Evolutionary conservation across 2,888 invertebrate genomes (phyloP), one percentile per base, ranked within the genome.

Genomic region (Eilema sororculum): DNA sequence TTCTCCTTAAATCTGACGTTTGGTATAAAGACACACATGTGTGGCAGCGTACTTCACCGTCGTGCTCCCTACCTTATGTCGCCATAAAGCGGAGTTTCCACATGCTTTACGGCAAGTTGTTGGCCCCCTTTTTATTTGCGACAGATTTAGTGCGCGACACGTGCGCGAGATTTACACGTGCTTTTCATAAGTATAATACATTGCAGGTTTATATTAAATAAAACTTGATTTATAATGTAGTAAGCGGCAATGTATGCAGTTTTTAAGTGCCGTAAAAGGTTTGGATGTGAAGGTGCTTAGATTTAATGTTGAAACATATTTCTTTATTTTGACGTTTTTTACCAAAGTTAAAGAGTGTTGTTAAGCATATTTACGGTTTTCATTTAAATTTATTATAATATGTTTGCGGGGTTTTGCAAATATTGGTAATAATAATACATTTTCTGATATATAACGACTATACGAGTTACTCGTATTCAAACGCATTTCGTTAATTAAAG

Each of bases 21-120:
- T 22, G 57, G 13, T 63, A 68, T 46, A 68, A 33, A 88, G 87
- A 87, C 56, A 30, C 3, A 30, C 52, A 57, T 30, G 57, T 84
- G 87, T 86, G 87, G 65, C 86, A 84, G 67, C 69, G 74, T 76
- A 61, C 56, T 52, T 52, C 68, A 16, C 63, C 69, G 68, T 72
- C 73, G 76, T 67, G 67, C 80, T 80, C 83, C 76, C 80, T 75
- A 80, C 79, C 84, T 83, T 84, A 87, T 85, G 85, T 83, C 84
- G 85, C 87, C 88, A 89, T 92, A 93, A 93, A 92, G 90, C 86
- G 89, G 93, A 89, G 86, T 92, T 91, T 89, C 86, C 90, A 86
- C 86, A 89, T 90, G 89, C 87, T 91, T 89, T 89, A 89, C 89
- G 90, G 88, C 82, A 84, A 90, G 88, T 89, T 87, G 78, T 80